Percentiles rank a stretch among this genome's conserved stretches.
phyloP scores from a whole-genome alignment of 53 echinoderm and acorn worm genomes.

The Holothuria leucospilota region DNA sequence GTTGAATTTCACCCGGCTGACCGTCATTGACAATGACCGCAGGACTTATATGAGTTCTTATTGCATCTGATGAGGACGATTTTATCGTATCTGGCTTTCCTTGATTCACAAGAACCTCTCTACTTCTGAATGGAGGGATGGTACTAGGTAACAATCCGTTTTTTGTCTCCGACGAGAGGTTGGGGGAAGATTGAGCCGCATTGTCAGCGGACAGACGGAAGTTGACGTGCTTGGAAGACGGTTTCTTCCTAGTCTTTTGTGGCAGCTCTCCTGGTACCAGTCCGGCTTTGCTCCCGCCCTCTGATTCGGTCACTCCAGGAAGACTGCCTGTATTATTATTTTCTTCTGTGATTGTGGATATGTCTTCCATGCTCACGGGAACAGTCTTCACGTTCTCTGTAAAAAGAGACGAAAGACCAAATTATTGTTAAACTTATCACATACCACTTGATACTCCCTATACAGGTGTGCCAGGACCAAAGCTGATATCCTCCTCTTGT shows the following conservation, averaged over 20 bases:
- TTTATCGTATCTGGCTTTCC: neutral
- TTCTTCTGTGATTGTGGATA: neutral
- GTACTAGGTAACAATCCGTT: constrained; percentile 3
- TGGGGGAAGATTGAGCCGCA: neutral
- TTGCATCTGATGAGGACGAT: neutral
- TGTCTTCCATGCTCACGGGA: constrained; percentile 40
- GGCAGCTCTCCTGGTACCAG: too few species aligned
- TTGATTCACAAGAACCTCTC: neutral
- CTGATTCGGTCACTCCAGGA: neutral
- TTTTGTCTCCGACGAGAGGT: neutral
- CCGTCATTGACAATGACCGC: constrained; percentile 9
- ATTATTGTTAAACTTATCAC: too few species aligned
- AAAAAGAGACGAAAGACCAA: too few species aligned
- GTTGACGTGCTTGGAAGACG: constrained; percentile 33
- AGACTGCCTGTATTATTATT: neutral
- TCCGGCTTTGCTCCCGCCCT: neutral
- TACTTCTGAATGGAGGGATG: constrained; percentile 4
- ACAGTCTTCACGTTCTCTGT: constrained; percentile 40
- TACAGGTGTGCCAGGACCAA: too few species aligned
- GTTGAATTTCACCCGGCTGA: neutral
- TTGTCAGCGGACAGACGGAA: constrained; percentile 26
- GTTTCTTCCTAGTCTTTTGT: too few species aligned
- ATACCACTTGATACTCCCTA: too few species aligned
- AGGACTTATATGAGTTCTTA: constrained; percentile 11
- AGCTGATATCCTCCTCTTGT: too few species aligned